Evolutionary conservation across 2,797 vertebrate genomes (phyloP).

Genomic region (Tiaroga cobitis): DNA sequence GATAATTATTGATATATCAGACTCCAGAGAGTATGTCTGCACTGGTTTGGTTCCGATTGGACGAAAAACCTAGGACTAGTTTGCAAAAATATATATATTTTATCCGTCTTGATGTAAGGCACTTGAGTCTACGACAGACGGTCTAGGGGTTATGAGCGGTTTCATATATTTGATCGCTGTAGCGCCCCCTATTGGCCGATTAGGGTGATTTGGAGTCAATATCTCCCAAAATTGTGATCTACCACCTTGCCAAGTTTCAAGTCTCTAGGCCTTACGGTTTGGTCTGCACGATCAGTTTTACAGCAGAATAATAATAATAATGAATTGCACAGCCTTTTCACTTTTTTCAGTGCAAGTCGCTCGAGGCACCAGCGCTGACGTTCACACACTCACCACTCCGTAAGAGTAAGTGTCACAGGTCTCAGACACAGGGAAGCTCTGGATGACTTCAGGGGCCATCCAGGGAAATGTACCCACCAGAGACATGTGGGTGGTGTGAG

Average conservation of each 20-base stretch:
- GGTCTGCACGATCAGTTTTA: background rate
- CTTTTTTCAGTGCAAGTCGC: background rate
- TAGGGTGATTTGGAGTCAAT: too few species aligned
- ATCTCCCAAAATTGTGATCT: background rate
- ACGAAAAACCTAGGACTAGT: too few species aligned
- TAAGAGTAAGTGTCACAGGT: conserved; percentile 98
- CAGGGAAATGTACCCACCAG: conserved; percentile 98
- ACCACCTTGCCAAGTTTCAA: background rate
- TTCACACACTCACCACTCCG: conserved; percentile 88
- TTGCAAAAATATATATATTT: too few species aligned
- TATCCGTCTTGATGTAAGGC: too few species aligned
- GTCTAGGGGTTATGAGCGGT: too few species aligned
- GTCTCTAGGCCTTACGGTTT: background rate
- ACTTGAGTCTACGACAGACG: too few species aligned
- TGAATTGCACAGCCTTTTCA: background rate
- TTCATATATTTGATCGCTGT: too few species aligned
- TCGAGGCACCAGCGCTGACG: background rate
- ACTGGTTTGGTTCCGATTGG: too few species aligned
- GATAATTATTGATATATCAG: too few species aligned
- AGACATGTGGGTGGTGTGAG: conserved; percentile 98
- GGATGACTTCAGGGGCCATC: conserved; percentile 99
- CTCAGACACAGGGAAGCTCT: conserved; percentile 96
- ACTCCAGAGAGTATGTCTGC: too few species aligned
- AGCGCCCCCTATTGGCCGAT: too few species aligned
- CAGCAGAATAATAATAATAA: background rate